These are phyloP conservation scores for Lepisosteus osseus DNA, from an alignment of 2,113 vertebrate genomes.

Conservation along the genomic window DNA sequence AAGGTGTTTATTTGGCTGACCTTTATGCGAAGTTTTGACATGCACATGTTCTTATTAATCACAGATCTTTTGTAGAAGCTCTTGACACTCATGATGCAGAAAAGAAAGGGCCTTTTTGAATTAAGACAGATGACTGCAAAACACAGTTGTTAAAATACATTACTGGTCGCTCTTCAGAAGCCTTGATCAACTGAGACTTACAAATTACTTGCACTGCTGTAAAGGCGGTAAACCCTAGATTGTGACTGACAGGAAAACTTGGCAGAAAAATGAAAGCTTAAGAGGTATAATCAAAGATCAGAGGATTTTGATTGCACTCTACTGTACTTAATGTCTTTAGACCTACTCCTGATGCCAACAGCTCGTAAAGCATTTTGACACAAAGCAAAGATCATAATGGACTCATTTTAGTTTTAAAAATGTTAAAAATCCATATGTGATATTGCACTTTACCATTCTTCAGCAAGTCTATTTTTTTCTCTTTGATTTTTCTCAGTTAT, in stretches of 20 bases:
- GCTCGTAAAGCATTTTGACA: neutral
- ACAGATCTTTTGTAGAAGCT: slow-evolving; percentile 25
- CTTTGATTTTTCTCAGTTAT: no score
- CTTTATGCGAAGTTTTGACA: slow-evolving; percentile 13
- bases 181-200: slow-evolving; percentile 37
- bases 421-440: neutral
- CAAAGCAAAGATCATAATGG: neutral
- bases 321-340: slow-evolving; percentile 26
- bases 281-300: slow-evolving; percentile 39
- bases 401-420: neutral
- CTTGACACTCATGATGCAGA: slow-evolving; percentile 22
- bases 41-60: slow-evolving; percentile 29
- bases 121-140: slow-evolving; percentile 43
- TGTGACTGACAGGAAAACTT: slow-evolving; percentile 38
- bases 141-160: slow-evolving; percentile 39
- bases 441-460: neutral
- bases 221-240: slow-evolving; percentile 29
- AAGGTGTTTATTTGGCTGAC: slow-evolving; percentile 17
- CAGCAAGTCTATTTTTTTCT: neutral
- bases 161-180: slow-evolving; percentile 30
- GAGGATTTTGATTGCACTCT: slow-evolving; percentile 30
- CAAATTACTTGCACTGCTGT: slow-evolving; percentile 31
- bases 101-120: slow-evolving; percentile 31
- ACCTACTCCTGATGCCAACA: neutral
- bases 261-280: slow-evolving; percentile 36